A percentile compares a stretch with the other conserved stretches of the same genome.
Evolutionary conservation across 2,797 vertebrate species (phyloP).

Genomic region (Okamejei kenojei): DNA sequence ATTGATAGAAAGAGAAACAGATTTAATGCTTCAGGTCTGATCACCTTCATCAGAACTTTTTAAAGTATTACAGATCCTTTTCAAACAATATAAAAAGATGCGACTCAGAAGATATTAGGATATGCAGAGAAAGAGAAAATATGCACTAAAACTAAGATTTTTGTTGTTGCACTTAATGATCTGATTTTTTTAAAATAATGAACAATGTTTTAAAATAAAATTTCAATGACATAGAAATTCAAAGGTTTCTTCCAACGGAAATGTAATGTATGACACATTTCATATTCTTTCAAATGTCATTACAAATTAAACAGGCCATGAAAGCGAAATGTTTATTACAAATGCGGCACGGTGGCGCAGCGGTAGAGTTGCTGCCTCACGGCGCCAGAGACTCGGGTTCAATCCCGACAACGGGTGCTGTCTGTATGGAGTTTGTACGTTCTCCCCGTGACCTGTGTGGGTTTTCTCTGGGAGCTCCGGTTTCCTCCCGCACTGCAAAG

Average conservation of each 20-base stretch:
- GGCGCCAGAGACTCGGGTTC: too few species aligned
- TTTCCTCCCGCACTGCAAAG: too few species aligned
- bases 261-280: neutral
- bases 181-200: neutral
- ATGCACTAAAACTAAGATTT: neutral
- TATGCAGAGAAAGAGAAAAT: too few species aligned
- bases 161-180: neutral
- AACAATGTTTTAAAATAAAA: neutral
- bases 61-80: too few species aligned
- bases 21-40: neutral
- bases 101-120: too few species aligned
- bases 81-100: neutral
- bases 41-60: neutral
- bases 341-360: neutral
- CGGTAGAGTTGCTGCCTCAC: too few species aligned
- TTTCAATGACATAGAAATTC: neutral
- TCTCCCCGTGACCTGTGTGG: too few species aligned
- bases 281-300: neutral
- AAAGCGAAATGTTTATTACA: neutral
- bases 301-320: too few species aligned
- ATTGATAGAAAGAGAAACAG: too few species aligned
- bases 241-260: neutral
- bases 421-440: too few species aligned
- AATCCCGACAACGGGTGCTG: too few species aligned
- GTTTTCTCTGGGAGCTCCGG: too few species aligned